Conservation (phyloP, 1,140 invertebrate genomes). For the Trachymyrmex septentrionalis region DNA sequence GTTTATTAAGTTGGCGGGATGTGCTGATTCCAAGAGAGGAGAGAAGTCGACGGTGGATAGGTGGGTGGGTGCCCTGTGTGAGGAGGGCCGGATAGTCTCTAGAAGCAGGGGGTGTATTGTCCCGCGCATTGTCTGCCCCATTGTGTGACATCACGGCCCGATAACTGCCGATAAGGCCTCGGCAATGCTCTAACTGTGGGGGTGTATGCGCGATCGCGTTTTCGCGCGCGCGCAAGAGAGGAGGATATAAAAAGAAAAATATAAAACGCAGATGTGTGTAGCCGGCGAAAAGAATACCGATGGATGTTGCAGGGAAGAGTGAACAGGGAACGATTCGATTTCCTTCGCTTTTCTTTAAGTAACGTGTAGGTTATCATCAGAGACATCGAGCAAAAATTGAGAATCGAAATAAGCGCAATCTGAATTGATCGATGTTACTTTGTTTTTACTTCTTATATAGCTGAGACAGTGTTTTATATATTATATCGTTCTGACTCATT, state of each 20-base stretch:
- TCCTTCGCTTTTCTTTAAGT: constrained; percentile 14
- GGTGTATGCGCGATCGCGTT: constrained; percentile 64
- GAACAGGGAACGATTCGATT: constrained; percentile 44
- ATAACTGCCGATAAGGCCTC: constrained; percentile 87
- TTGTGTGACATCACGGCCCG: constrained; percentile 87
- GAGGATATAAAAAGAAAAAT: constrained; percentile 70
- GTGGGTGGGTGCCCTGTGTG: constrained; percentile 50
- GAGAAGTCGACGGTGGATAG: constrained; percentile 56
- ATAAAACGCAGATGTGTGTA: constrained; percentile 54
- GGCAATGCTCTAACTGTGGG: constrained; percentile 79
- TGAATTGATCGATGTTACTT: neutral
- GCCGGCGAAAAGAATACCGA: constrained; percentile 44
- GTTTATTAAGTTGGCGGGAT: constrained; percentile 86
- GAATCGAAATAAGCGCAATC: neutral
- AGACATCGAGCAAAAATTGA: constrained; percentile 21
- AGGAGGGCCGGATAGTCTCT: constrained; percentile 75
- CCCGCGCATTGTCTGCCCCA: constrained; percentile 86
- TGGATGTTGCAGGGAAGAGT: constrained; percentile 23
- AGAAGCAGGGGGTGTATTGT: constrained; percentile 85
- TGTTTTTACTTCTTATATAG: neutral
- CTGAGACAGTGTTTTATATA: neutral
- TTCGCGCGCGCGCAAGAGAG: constrained; percentile 29
- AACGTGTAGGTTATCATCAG: neutral
- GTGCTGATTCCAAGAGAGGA: constrained; percentile 64
- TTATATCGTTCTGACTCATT: neutral